These are phyloP conservation scores for Girardinus metallicus DNA, from an alignment of 2,797 vertebrate genomes.

Conservation along the genomic window DNA sequence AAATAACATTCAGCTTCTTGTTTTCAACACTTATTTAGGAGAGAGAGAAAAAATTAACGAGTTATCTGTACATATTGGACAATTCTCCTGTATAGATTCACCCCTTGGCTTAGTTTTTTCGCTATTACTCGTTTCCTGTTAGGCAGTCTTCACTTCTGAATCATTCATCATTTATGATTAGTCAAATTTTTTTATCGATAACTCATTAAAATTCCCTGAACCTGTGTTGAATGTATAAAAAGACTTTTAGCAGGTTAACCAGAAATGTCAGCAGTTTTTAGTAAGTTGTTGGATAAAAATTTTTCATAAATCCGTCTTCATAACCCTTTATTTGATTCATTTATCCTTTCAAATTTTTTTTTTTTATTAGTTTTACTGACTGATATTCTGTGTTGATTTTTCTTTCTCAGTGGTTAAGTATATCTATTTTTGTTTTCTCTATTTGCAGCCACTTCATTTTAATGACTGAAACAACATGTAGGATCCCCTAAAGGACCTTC, in stretches of 20 bases:
- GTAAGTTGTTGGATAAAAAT: neutral
- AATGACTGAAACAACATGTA: constrained; percentile 47
- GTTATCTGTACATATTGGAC: neutral
- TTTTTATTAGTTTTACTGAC: neutral
- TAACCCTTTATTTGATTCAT: neutral
- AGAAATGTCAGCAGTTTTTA: neutral
- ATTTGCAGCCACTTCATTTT: constrained; percentile 36
- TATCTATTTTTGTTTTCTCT: constrained; percentile 9
- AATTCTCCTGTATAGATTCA: constrained; percentile 3
- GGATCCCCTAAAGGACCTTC: constrained; percentile 28
- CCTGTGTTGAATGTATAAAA: neutral
- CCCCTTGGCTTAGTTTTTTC: neutral
- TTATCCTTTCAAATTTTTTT: neutral
- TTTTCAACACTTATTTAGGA: neutral
- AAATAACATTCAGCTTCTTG: neutral
- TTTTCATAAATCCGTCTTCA: neutral
- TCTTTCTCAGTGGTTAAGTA: neutral
- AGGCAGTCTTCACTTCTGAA: neutral
- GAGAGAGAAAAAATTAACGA: neutral
- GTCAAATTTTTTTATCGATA: constrained; percentile 6
- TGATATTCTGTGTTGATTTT: neutral
- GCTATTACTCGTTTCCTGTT: neutral
- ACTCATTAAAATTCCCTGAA: constrained; percentile 3
- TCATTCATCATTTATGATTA: constrained; percentile 7
- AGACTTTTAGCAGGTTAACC: neutral